Conservation (phyloP, 2,888 invertebrate species). For the Latrodectus elegans region DNA sequence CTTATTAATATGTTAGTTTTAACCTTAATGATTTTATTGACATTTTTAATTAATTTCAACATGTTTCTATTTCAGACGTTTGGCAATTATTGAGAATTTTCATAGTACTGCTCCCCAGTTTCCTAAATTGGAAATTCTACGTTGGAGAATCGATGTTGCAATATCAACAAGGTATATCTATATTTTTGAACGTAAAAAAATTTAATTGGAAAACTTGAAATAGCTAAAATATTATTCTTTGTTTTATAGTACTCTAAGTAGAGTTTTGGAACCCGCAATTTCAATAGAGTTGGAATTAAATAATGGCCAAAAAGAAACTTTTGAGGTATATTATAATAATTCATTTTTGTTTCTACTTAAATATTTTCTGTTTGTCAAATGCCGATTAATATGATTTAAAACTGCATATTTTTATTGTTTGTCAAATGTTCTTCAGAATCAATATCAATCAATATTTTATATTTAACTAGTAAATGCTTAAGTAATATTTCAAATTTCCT, state of each 20-base stretch:
- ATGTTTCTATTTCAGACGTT: slow-evolving; percentile 34
- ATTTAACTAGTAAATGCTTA: too few species aligned
- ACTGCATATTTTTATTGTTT: too few species aligned
- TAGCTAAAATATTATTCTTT: too few species aligned
- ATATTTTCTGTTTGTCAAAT: too few species aligned
- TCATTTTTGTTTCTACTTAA: too few species aligned
- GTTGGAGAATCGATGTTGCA: slow-evolving; percentile 68
- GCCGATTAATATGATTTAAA: too few species aligned
- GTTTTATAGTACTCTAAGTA: slow-evolving; percentile 44
- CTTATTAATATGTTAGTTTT: too few species aligned
- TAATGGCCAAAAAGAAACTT: slow-evolving; percentile 56
- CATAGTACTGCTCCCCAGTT: slow-evolving; percentile 36
- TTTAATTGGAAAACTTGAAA: neutral
- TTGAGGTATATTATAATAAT: slow-evolving; percentile 52
- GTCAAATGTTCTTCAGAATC: too few species aligned
- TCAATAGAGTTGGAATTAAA: slow-evolving; percentile 53
- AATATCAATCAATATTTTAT: too few species aligned
- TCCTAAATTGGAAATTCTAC: slow-evolving; percentile 43
- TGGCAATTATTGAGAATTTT: slow-evolving; percentile 17
- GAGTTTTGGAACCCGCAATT: slow-evolving; percentile 67
- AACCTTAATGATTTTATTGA: too few species aligned
- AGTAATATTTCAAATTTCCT: too few species aligned
- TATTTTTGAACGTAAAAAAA: neutral
- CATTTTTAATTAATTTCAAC: too few species aligned
- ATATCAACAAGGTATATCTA: slow-evolving; percentile 63